phyloP scores from a whole-genome alignment of 2,113 vertebrate species.

The Cyprinodon brontotheroides region DNA sequence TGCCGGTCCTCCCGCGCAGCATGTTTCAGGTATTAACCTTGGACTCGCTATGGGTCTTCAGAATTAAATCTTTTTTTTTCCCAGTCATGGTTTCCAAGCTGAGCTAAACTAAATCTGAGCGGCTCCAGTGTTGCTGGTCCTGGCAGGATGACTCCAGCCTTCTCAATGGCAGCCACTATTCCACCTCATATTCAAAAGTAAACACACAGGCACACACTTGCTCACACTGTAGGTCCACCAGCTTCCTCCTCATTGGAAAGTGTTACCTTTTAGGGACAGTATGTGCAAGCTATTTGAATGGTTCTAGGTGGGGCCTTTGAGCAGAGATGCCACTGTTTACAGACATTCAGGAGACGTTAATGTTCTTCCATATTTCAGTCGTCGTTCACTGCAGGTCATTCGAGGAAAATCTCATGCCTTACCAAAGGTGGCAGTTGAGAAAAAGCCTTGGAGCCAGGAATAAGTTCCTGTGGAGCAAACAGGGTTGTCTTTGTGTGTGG shows the following conservation, averaged over 20 bases:
- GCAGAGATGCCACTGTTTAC: constrained; percentile 26
- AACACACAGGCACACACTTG: constrained; percentile 67
- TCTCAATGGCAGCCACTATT: constrained; percentile 76
- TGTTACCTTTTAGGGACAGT: constrained; percentile 40
- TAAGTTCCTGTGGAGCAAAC: constrained; percentile 48
- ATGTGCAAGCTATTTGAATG: constrained; percentile 42
- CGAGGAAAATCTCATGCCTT: constrained; percentile 37
- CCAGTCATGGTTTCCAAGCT: constrained; percentile 16
- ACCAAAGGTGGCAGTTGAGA: constrained; percentile 58
- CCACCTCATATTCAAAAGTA: constrained; percentile 79
- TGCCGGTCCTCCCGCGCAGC: neutral
- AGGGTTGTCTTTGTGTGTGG: constrained; percentile 62
- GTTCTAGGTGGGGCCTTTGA: constrained; percentile 49
- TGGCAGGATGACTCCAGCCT: constrained; percentile 47
- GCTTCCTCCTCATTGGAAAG: constrained; percentile 59
- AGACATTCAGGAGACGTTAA: neutral
- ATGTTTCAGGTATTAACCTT: neutral
- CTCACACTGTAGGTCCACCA: constrained; percentile 54
- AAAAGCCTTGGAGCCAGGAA: constrained; percentile 46
- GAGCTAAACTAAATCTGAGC: constrained; percentile 33
- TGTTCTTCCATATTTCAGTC: constrained; percentile 9
- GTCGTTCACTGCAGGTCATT: neutral
- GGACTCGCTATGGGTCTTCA: neutral
- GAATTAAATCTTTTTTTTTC: constrained; percentile 22
- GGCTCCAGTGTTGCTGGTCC: constrained; percentile 21